A percentile compares a stretch with the other conserved stretches of the same genome.
Evolutionary conservation across 2,113 vertebrate genomes (phyloP).

Genomic region (Regulus satrapa): DNA sequence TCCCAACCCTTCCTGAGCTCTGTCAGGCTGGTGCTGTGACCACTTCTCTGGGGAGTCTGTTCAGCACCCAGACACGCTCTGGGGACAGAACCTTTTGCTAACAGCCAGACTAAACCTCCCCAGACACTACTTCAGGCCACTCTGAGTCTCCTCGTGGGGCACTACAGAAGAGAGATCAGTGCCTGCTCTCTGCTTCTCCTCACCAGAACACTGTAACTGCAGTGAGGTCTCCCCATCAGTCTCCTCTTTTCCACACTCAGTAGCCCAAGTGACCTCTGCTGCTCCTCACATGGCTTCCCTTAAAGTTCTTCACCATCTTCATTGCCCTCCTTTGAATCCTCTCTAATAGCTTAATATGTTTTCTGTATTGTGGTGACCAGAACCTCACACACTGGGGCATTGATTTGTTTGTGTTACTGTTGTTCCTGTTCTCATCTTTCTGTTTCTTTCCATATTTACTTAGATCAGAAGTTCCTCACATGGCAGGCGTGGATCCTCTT

Average conservation of each 20-base stretch:
- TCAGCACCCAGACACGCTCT: neutral
- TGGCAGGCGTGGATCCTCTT: neutral
- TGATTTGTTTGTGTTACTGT: neutral
- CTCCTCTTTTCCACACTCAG: neutral
- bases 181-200: neutral
- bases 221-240: neutral
- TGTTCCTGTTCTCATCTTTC: neutral
- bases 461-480: too few relatives aligned
- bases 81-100: neutral
- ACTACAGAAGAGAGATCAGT: neutral
- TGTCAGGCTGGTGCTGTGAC: neutral
- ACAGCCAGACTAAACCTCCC: neutral
- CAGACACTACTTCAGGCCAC: neutral
- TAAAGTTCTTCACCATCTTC: neutral
- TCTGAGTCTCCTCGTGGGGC: neutral
- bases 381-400: neutral
- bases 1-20: neutral
- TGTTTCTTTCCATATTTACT: neutral
- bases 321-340: neutral
- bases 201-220: too few relatives aligned
- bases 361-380: neutral
- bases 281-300: fast-evolving
- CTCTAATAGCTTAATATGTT: neutral
- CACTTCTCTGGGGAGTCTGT: neutral
- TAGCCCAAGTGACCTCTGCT: neutral